Evolutionary conservation across 2,888 invertebrate species (phyloP).

Genomic region (Leptodirus hochenwartii): DNA sequence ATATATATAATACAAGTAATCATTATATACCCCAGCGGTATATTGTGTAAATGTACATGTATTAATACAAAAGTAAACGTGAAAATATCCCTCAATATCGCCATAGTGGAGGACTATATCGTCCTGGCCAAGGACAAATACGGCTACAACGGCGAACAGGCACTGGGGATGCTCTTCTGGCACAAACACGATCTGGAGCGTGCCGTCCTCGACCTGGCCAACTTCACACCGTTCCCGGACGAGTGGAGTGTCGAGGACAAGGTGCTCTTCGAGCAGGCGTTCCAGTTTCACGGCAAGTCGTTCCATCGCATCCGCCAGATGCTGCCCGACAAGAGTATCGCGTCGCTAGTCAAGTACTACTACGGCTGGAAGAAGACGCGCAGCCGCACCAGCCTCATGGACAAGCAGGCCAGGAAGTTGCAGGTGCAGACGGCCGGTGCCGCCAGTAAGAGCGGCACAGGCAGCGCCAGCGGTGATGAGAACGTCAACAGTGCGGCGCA

Average conservation of each 20-base stretch:
- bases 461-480: constrained; percentile 15
- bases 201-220: constrained; percentile 83
- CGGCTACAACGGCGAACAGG: constrained; percentile 94
- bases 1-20: too few species aligned
- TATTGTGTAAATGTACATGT: too few species aligned
- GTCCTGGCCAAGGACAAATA: constrained; percentile 90
- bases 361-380: constrained; percentile 97
- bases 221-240: constrained; percentile 94
- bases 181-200: constrained; percentile 90
- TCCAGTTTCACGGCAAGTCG: constrained; percentile 95
- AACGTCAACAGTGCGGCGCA: too few species aligned
- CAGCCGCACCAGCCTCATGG: constrained; percentile 85
- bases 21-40: too few species aligned
- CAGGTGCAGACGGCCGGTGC: constrained; percentile 49
- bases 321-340: constrained; percentile 94
- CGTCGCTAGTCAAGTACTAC: constrained; percentile 90
- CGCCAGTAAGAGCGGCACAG: constrained; percentile 33
- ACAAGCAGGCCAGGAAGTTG: constrained; percentile 55
- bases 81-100: too few species aligned
- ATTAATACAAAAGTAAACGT: too few species aligned
- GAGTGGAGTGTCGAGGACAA: constrained; percentile 98
- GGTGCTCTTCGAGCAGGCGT: constrained; percentile 94
- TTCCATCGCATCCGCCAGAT: constrained; percentile 95
- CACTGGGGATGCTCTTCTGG: constrained; percentile 95
- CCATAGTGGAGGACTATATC: constrained; percentile 94